Evolutionary conservation across 2,113 vertebrate species (phyloP), one percentile per base, ranked within the genome.

Genomic region (Pomatorhinus ruficollis): DNA sequence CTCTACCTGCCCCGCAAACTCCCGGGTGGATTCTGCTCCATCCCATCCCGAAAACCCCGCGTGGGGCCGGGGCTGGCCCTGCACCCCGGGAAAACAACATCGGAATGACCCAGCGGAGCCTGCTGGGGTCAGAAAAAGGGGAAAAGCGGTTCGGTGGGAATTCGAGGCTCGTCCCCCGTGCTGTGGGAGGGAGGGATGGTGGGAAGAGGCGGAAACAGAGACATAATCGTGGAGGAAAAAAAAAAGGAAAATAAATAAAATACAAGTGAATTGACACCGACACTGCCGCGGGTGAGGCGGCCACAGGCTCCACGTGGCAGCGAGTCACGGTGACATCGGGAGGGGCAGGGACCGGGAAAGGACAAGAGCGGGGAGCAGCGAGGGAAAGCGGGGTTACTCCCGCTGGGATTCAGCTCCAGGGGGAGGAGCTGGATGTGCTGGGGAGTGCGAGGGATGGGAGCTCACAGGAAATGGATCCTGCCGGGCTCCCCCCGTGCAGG

Each of bases 91-190:
- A 44, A 87, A 70, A 22, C 54, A 6, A 3, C 0, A 1, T 0
- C 20, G 1, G 12, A 60, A 22, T 3, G 9, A 45, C 0, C 59
- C 31, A 0, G 20, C 0, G 21, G 25, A 64, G 23, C 24, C 30
- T 21, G 0, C 3, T 1, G 15, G 31, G 40, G 5, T 35, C 0
- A 1, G 18, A 22, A 50, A 54, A 37, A 3, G 12, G 15, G 19
- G 9, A 5, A 10, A 44, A 54, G 4, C 4, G 4, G 5, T 3
- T 64, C 5, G 33, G 30, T 25, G 69, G 27, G 7, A 60, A 39
- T 54, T 50, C 3, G 16, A 25, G 8, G 37, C 53, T 19, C 49
- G 12, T 35, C 14, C 6, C 25, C 35, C 1, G 5, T 0, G 5
- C 27, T 0, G 2, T 0, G 14, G 28, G n/a, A 59, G 40, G 72